Conservation (phyloP, 2,797 vertebrate genomes). For the Garrulus glandarius region DNA sequence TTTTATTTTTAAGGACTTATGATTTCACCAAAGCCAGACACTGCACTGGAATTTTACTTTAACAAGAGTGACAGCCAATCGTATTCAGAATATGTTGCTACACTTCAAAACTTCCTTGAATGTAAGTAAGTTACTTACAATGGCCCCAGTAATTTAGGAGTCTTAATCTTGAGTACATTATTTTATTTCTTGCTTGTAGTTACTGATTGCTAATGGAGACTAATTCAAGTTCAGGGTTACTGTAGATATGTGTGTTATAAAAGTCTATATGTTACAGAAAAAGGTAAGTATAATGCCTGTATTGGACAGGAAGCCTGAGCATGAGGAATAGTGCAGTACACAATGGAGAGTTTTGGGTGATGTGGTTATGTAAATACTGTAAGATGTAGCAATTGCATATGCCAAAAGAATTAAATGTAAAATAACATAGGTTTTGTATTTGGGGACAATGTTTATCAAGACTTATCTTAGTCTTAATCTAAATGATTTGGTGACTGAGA, state of each 20-base stretch:
- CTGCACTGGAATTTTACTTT: conserved; percentile 82
- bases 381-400: background rate
- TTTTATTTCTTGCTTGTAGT: background rate
- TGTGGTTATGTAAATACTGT: background rate
- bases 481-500: background rate
- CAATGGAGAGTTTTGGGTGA: background rate
- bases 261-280: background rate
- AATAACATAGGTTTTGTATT: background rate
- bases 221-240: background rate
- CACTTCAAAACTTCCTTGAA: conserved; percentile 81
- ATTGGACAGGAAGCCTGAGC: background rate
- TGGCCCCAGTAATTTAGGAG: background rate
- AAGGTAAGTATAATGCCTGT: background rate
- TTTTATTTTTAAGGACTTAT: conserved; percentile 82
- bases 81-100: conserved; percentile 75
- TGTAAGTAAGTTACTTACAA: conserved; percentile 75
- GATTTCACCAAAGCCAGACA: conserved; percentile 83
- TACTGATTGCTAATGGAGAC: background rate
- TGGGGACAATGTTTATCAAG: background rate
- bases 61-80: conserved; percentile 72
- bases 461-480: background rate
- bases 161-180: background rate
- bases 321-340: background rate
- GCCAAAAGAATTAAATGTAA: background rate
- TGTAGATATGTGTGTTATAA: background rate